Evolutionary conservation across 2,113 vertebrate species (phyloP), one percentile per base, ranked within the genome.

Genomic region (Callipepla californica): DNA sequence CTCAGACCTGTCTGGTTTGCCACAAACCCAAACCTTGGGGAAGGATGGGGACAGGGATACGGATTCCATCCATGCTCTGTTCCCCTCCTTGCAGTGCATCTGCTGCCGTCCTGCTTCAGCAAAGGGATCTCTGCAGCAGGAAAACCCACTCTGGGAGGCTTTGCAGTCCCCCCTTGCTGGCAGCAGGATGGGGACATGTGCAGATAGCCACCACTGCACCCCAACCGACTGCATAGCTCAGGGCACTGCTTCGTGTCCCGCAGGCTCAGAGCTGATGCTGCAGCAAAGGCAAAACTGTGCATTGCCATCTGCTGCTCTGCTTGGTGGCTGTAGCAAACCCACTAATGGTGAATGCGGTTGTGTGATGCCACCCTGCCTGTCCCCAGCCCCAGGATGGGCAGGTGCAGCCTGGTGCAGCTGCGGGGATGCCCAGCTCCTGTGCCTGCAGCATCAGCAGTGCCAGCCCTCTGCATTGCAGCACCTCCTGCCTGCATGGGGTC

Each of bases 391-490:
- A 19, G 38, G 6, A 18, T 9, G 34, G 34, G 16, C 40, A 26
- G 36, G 5, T 63, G 25, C 25, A 19, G 61, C 25, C 36, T 28
- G 25, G 23, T n/a, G 11, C 32, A 58, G 32, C 57, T 8, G 38
- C 17, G 6, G 61, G 36, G 61, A 19, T 18, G 38, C 61, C 36
- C 25, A 18, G 61, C 25, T 40, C 36, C 91, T 18, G 18, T 88
- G 80, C 93, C 92, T 13, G 8, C 36, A 6, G 75, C 9, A 65
- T 69, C 72, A 8, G 92, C 83, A 86, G 80, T 36, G 2, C 45
- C 91, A 83, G 45, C 68, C 19, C 83, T 93, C 95, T 95, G 95
- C 94, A 95, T 92, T 96, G 94, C 95, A 96, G 95, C 94, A 96
- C 89, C 36, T 93, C 83, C 89, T 50, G 93, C 83, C 72, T 67